These are phyloP conservation scores for Chymomyza procnemis DNA, from an alignment of 2,888 invertebrate species.

Conservation along the genomic window DNA sequence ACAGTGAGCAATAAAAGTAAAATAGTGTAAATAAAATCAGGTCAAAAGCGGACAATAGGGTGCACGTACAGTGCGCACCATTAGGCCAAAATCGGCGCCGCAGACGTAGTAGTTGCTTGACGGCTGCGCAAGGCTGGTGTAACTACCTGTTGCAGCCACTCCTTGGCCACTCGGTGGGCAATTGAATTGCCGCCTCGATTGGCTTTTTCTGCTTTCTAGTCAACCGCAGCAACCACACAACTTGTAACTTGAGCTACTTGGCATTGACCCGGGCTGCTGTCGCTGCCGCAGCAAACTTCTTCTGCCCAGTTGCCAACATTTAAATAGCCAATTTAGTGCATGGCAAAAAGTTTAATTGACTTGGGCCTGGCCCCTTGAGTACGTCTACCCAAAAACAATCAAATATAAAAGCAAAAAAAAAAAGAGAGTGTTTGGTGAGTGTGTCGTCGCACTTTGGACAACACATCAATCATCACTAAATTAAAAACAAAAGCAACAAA, in stretches of 20 bases:
- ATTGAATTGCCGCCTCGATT: slow-evolving; percentile 8
- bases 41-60: slow-evolving; percentile 66
- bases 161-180: slow-evolving; percentile 4
- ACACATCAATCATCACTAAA: slow-evolving; percentile 72
- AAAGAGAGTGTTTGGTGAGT: slow-evolving; percentile 8
- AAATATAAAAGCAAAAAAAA: too few species aligned
- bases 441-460: slow-evolving; percentile 64
- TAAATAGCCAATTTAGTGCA: slow-evolving; percentile 45
- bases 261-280: slow-evolving; percentile 53
- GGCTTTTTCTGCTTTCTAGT: slow-evolving; percentile 45
- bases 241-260: slow-evolving; percentile 19
- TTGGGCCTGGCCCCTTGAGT: slow-evolving; percentile 38
- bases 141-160: slow-evolving; percentile 12
- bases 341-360: slow-evolving; percentile 55
- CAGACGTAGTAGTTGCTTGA: neutral
- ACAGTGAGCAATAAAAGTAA: slow-evolving; percentile 70
- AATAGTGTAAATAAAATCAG: slow-evolving; percentile 70
- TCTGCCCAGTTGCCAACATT: slow-evolving; percentile 37
- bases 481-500: slow-evolving; percentile 44
- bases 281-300: neutral
- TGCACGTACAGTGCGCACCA: slow-evolving; percentile 46
- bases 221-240: slow-evolving; percentile 13
- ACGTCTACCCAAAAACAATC: neutral
- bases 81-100: slow-evolving; percentile 45
- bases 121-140: slow-evolving; percentile 17